Percentiles rank a stretch among this genome's conserved stretches.
These are phyloP conservation scores for Bicyclus anynana DNA, from an alignment of 1,140 invertebrate species.

Conservation along the genomic window DNA sequence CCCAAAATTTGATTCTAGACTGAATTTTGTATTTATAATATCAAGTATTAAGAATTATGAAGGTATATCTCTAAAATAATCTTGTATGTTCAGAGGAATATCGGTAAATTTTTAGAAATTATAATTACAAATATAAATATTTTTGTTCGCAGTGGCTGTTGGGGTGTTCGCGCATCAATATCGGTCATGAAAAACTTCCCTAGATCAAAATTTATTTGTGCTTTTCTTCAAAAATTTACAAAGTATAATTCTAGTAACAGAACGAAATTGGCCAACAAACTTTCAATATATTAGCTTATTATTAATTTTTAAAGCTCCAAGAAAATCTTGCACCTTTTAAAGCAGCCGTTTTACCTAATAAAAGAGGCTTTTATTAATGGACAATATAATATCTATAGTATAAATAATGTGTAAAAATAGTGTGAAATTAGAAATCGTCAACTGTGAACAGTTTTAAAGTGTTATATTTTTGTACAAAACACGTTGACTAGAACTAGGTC, in stretches of 20 bases:
- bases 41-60: too few species aligned
- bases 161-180: neutral
- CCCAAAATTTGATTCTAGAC: too few species aligned
- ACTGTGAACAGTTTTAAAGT: neutral
- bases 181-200: neutral
- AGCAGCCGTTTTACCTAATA: neutral
- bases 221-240: neutral
- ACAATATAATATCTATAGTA: neutral
- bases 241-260: neutral
- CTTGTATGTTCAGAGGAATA: too few species aligned
- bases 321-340: neutral
- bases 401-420: neutral
- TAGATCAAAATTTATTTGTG: neutral
- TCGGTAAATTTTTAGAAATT: too few species aligned
- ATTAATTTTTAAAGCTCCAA: too few species aligned
- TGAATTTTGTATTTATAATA: too few species aligned
- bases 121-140: too few species aligned
- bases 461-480: neutral
- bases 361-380: neutral
- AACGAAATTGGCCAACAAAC: neutral
- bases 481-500: neutral
- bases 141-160: slow-evolving; percentile 5
- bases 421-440: neutral
- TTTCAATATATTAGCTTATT: neutral
- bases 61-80: neutral